These are phyloP conservation scores for Sabatieria punctata DNA, from an alignment of 2,888 invertebrate species.

Conservation along the genomic window DNA sequence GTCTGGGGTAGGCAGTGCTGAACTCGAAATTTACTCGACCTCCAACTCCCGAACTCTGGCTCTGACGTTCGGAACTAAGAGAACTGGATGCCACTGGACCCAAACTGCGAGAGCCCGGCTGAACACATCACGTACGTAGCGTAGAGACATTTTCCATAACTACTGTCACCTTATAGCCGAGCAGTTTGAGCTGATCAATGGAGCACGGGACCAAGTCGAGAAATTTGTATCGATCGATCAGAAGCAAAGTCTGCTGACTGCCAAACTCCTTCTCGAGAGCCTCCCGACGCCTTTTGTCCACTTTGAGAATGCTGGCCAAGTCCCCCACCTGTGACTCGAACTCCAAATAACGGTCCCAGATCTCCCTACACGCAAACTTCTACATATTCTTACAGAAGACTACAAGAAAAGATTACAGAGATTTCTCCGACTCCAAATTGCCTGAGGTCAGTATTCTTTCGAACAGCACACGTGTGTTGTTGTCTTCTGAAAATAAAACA, in stretches of 20 bases:
- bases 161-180: slow-evolving; percentile 42
- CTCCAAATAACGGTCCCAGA: slow-evolving; percentile 95
- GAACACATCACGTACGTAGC: too few relatives aligned
- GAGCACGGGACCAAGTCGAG: slow-evolving; percentile 84
- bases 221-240: slow-evolving; percentile 86
- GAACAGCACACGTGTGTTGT: slow-evolving; percentile 95
- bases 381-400: too few relatives aligned
- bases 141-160: too few relatives aligned
- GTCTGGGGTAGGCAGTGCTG: slow-evolving; percentile 46
- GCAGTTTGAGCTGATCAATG: slow-evolving; percentile 58
- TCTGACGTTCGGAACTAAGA: slow-evolving; percentile 13
- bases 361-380: slow-evolving; percentile 53
- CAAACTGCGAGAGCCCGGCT: too few relatives aligned
- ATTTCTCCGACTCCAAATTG: slow-evolving; percentile 70
- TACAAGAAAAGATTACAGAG: too few relatives aligned
- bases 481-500: slow-evolving; percentile 74
- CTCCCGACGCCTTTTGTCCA: slow-evolving; percentile 75
- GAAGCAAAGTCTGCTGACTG: slow-evolving; percentile 85
- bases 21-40: slow-evolving; percentile 14
- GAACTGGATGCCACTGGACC: slow-evolving; percentile 15
- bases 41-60: too few relatives aligned
- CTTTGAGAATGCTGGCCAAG: slow-evolving; percentile 85
- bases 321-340: slow-evolving; percentile 98
- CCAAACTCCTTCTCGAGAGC: slow-evolving; percentile 85
- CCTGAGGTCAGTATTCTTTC: slow-evolving; percentile 86